These are phyloP conservation scores for Chanos chanos DNA, from an alignment of 2,797 vertebrate species.

Conservation along the genomic window DNA sequence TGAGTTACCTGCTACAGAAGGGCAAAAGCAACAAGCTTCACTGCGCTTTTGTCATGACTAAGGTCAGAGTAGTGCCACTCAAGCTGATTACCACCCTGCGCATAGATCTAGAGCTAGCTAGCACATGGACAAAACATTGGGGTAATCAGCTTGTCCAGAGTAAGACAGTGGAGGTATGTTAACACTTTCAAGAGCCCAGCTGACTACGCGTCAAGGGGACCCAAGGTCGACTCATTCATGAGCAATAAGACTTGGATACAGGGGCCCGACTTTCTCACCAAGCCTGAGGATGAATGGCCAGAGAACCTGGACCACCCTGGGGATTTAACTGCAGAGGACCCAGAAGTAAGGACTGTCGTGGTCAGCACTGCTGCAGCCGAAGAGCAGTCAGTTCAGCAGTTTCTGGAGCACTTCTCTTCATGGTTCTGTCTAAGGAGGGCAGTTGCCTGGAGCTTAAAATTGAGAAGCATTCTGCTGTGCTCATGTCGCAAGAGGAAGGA, in stretches of 20 bases:
- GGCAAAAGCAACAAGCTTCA: not conserved
- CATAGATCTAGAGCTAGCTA: conserved; percentile 22
- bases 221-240: not conserved
- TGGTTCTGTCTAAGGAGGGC: conserved; percentile 10
- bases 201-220: conserved; percentile 5
- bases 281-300: not conserved
- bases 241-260: conserved; percentile 1
- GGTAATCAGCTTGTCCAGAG: conserved; percentile 3
- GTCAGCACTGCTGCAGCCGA: not conserved
- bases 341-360: conserved; percentile 13
- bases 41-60: conserved; percentile 25
- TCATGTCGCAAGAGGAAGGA: conserved; percentile 7
- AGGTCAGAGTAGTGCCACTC: conserved; percentile 4
- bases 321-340: not conserved
- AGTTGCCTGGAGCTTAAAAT: conserved; percentile 19
- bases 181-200: conserved; percentile 16
- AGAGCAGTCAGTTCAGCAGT: not conserved
- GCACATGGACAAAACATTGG: not conserved
- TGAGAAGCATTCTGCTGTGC: conserved; percentile 1
- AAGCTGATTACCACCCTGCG: conserved; percentile 9
- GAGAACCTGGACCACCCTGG: not conserved
- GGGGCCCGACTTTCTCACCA: conserved; percentile 6
- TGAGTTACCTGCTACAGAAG: conserved; percentile 15
- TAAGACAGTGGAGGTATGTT: conserved; percentile 24
- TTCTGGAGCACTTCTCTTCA: conserved; percentile 2